A percentile compares a stretch with the other conserved stretches of the same genome.
phyloP scores from a whole-genome alignment of 92 coral and sea anemone genomes.

The Palythoa grandiflora region DNA sequence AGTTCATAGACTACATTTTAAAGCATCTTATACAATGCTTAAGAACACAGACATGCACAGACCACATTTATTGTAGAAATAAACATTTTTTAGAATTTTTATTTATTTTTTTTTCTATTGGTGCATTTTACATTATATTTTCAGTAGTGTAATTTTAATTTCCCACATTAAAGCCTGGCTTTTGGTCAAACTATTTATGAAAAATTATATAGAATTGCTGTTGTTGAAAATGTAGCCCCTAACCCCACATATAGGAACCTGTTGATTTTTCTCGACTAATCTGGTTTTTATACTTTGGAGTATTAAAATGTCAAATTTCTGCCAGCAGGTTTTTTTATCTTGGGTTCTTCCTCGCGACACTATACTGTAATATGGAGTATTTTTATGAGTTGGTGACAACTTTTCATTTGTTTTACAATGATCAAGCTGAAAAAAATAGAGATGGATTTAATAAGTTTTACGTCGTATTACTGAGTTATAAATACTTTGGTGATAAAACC shows the following conservation, averaged over 20 bases:
- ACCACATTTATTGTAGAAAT: constrained; percentile 27
- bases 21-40: constrained; percentile 22
- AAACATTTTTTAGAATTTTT: constrained; percentile 20
- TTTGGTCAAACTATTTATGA: neutral
- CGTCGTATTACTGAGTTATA: too few species aligned
- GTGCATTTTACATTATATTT: too few species aligned
- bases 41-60: constrained; percentile 22
- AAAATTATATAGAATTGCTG: neutral
- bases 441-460: too few species aligned
- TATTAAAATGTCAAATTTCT: too few species aligned
- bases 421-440: too few species aligned
- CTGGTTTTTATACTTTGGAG: too few species aligned
- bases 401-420: too few species aligned
- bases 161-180: neutral
- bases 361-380: neutral
- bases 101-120: constrained; percentile 2
- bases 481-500: too few species aligned
- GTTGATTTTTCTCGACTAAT: too few species aligned
- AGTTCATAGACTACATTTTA: too few species aligned
- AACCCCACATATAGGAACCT: neutral
- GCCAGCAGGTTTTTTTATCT: too few species aligned
- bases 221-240: neutral
- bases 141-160: neutral
- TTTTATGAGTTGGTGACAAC: too few species aligned
- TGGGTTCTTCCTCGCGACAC: neutral